A percentile compares a stretch with the other conserved stretches of the same genome.
These are phyloP conservation scores for Tethea ocularis DNA, from an alignment of 2,888 invertebrate genomes.

Conservation along the genomic window DNA sequence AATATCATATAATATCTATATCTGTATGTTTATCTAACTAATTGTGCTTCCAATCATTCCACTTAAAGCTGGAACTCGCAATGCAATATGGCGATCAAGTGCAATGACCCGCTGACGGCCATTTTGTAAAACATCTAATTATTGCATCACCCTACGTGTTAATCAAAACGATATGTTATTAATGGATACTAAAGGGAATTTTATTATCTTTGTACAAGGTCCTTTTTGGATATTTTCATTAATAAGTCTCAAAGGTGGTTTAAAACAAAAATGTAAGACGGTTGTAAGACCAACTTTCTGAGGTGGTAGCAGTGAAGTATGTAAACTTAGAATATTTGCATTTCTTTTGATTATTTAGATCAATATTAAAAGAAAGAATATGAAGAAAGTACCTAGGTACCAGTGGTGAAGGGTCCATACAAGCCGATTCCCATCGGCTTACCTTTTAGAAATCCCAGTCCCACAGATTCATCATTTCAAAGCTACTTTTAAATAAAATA, in stretches of 20 bases:
- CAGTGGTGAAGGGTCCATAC: too few relatives aligned
- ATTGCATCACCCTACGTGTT: slow-evolving; percentile 52
- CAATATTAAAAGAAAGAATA: too few relatives aligned
- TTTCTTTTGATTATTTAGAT: too few relatives aligned
- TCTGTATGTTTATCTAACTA: slow-evolving; percentile 24
- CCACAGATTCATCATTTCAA: too few relatives aligned
- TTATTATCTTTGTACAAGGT: slow-evolving; percentile 19
- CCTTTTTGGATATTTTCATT: not conserved
- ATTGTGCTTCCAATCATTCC: slow-evolving; percentile 37
- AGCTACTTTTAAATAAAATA: too few relatives aligned
- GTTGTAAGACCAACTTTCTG: too few relatives aligned
- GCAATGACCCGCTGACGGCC: slow-evolving; percentile 44
- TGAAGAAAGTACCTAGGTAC: too few relatives aligned
- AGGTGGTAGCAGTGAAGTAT: too few relatives aligned
- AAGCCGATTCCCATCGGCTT: too few relatives aligned
- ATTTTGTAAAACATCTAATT: slow-evolving; percentile 64
- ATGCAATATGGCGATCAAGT: slow-evolving; percentile 22
- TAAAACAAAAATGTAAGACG: not conserved
- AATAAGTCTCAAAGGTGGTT: not conserved
- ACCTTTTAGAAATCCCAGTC: too few relatives aligned
- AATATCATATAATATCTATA: slow-evolving; percentile 17
- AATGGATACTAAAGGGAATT: slow-evolving; percentile 30
- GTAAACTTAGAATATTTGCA: too few relatives aligned
- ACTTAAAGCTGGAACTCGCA: slow-evolving; percentile 39
- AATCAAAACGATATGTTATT: slow-evolving; percentile 24